Conservation (phyloP, 1,140 invertebrate species). For the Drosophila simulans region DNA sequence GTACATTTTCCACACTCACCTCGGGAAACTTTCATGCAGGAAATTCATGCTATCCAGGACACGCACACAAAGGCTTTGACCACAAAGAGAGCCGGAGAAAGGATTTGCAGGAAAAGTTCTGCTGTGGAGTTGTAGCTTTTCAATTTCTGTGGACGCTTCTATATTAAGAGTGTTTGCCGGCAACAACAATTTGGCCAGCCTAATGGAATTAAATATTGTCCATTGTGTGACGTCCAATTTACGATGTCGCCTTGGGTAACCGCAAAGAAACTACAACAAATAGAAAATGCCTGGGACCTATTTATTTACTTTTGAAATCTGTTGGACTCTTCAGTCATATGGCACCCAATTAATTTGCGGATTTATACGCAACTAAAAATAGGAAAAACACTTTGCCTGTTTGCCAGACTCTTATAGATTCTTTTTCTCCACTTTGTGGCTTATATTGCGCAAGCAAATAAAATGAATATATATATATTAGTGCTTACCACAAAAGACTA, state of each 20-base stretch:
- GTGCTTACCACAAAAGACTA: constrained; percentile 16
- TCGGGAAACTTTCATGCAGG: constrained; percentile 27
- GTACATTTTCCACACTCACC: constrained; percentile 45
- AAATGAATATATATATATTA: constrained; percentile 38
- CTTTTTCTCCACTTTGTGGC: constrained; percentile 40
- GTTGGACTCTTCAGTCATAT: constrained; percentile 12
- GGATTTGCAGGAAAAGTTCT: constrained; percentile 34
- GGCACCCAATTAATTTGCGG: constrained; percentile 38
- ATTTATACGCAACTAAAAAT: constrained; percentile 31
- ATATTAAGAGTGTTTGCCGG: constrained; percentile 50
- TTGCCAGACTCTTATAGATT: constrained; percentile 14
- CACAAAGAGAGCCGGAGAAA: constrained; percentile 29
- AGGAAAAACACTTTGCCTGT: constrained; percentile 27
- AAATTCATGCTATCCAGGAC: constrained; percentile 30
- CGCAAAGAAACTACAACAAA: constrained; percentile 39
- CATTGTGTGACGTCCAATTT: constrained; percentile 58
- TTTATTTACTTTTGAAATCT: constrained; percentile 58
- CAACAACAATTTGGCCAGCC: constrained; percentile 50
- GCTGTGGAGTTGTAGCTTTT: constrained; percentile 29
- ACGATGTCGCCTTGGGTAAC: constrained; percentile 38
- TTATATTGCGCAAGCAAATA: constrained; percentile 9
- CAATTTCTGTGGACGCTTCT: constrained; percentile 33
- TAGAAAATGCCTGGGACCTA: constrained; percentile 32
- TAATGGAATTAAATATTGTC: constrained; percentile 71
- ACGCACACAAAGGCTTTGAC: constrained; percentile 21